Base-by-base conservation (phyloP, 2,797 vertebrate species). In the Craterocephalus amniculus region DNA sequence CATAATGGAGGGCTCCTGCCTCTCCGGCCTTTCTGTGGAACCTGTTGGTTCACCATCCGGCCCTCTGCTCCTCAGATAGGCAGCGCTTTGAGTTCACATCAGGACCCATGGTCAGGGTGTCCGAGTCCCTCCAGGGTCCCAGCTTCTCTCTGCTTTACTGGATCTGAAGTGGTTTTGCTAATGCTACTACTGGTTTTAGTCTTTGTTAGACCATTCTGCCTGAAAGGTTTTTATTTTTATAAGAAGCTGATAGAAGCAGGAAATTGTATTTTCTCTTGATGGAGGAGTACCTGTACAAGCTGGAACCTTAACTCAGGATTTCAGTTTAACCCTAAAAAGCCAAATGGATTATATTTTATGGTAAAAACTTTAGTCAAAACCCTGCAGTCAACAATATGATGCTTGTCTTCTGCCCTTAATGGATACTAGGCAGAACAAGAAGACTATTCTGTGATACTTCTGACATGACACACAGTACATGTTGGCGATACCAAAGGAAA, bases 1-100 rank as follows among this genome's bases (percentile, higher is more conserved):
- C 57, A 83, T 88, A 84, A 90, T 88, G 32, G 49, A 91, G 65
- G 2, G 29, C 57, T 43, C 67, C 36, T 67, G 3, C 58, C 49
- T 35, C 75, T 11, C 78, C 81, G 83, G 80, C 79, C 85, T 89
- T 90, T 78, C 87, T 78, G 89, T 85, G 76, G 83, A 87, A 80
- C 77, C 71, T 67, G 60, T 78, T 8, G 72, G 68, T 83, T 91
- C 88, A 92, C 91, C 84, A 80, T 76, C 63, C 58, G 22, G 31
- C 72, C 67, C 76, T 81, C 84, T 83, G 76, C 75, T 78, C 62
- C 26, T 86, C 86, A 74, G 80, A 74, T 75, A 54, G 70, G 1
- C 1, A 52, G 26, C 1, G 12, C 60, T 38, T 2, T 2, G 13
- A 62, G 81, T 86, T 85, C 74, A 76, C 22, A 45, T 84, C 64